Base-by-base conservation (phyloP, 37 sponge, comb jelly and placozoan species). In the Cliona cf. orientalis region DNA sequence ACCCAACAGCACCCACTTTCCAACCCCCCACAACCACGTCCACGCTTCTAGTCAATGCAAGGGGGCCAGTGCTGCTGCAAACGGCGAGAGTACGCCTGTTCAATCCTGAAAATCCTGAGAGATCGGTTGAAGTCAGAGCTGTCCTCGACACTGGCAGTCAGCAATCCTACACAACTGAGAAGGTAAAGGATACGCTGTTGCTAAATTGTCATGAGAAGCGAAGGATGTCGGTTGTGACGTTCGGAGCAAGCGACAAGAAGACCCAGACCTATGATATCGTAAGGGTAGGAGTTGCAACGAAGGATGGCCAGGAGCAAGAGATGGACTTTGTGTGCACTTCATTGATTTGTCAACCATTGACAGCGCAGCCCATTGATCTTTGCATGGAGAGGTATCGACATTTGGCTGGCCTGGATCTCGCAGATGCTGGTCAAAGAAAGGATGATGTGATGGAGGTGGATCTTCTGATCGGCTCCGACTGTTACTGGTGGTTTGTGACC, bases 71-170 rank as follows among this genome's bases (percentile, higher is more conserved):
- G 1, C 56, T 84, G 42, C 57, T 75, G 25, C 75, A 84, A 32
- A 84, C 75, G 6, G 76, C 84, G 19, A 31, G 5, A 69, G 35
- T 44, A n/a, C n/a, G 19, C 23, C 33, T 34, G 28, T 58, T 37
- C 45, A 82, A 61, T 21, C 83, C 83, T 19, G 65, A 58, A 9
- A 14, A 60, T 34, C 58, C 69, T 3, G 1, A 36, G 4, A 14
- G 4, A 29, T 38, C 55, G n/a, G 36, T 42, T 44, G 42, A 36
- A 49, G 41, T 69, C 41, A 45, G 71, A 68, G 41, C 31, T 41
- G 69, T 80, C 22, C 59, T 80, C 53, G 81, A 80, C 49, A 78
- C 53, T 32, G 79, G 79, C 40, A 78, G 79, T 36, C 79, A 78
- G 43, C 62, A 36, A 42, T 80, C 81, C 2, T 80, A 58, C 34